Conservation (phyloP, 2,888 invertebrate genomes). For the Apodemia mormo region DNA sequence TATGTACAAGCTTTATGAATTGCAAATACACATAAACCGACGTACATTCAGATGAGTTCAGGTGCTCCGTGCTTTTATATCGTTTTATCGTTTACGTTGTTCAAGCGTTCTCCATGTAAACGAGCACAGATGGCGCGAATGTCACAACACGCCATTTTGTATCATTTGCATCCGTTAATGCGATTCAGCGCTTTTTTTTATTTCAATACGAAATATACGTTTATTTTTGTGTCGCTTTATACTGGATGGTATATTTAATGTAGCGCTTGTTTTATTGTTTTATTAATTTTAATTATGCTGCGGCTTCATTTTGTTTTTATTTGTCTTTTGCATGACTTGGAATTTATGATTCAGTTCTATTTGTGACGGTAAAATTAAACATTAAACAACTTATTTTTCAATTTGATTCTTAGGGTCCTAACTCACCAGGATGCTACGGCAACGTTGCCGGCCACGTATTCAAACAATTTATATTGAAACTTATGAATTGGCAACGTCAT, state of each 20-base stretch:
- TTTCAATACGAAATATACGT: constrained; percentile 16
- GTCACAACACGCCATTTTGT: constrained; percentile 29
- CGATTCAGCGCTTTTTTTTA: constrained; percentile 25
- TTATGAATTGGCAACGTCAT: too few species aligned
- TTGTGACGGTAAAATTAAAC: too few species aligned
- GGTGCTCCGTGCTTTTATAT: constrained; percentile 13
- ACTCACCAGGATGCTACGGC: too few species aligned
- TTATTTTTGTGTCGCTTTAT: constrained; percentile 10
- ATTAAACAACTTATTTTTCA: too few species aligned
- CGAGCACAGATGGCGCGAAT: constrained; percentile 28
- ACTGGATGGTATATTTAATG: background rate
- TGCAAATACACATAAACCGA: constrained; percentile 15
- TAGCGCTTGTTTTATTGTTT: constrained; percentile 13
- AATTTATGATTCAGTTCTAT: background rate
- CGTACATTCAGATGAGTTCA: constrained; percentile 16
- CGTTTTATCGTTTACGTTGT: constrained; percentile 13
- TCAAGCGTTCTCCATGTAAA: constrained; percentile 22
- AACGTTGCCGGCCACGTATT: too few species aligned
- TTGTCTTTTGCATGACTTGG: background rate
- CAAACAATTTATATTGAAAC: too few species aligned
- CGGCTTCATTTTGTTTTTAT: background rate
- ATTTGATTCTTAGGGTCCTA: too few species aligned
- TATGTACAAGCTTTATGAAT: constrained; percentile 16
- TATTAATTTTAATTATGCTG: constrained; percentile 16
- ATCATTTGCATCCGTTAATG: constrained; percentile 36